These are phyloP conservation scores for Zaprionus vittiger DNA, from an alignment of 1,140 invertebrate genomes.

Conservation along the genomic window DNA sequence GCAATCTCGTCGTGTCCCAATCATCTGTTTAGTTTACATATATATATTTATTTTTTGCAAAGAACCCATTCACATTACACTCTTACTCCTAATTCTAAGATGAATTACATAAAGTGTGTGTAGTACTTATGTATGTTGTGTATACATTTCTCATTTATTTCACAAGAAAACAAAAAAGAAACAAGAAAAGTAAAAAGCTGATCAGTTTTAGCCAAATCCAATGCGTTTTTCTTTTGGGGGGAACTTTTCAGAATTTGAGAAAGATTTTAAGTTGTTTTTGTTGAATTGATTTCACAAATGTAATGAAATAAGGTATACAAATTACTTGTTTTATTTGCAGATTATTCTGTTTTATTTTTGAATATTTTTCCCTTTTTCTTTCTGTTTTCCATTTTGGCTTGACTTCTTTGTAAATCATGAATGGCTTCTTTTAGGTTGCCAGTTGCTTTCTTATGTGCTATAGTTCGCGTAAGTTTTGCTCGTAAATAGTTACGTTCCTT, in stretches of 20 bases:
- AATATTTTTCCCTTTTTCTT: background rate
- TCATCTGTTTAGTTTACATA: conserved; percentile 69
- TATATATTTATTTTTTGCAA: conserved; percentile 73
- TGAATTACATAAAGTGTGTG: conserved; percentile 77
- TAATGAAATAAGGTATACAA: background rate
- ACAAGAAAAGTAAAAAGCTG: background rate
- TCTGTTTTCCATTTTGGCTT: background rate
- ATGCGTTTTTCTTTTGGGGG: background rate
- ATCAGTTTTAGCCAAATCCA: conserved; percentile 1
- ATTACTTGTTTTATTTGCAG: background rate
- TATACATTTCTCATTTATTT: conserved; percentile 73
- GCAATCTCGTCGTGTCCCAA: conserved; percentile 3
- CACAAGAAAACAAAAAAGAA: conserved; percentile 13
- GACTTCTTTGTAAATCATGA: background rate
- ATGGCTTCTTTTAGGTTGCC: background rate
- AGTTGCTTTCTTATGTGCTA: background rate
- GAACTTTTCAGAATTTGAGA: background rate
- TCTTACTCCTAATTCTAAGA: conserved; percentile 63
- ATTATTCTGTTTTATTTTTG: background rate
- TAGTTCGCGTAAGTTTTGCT: conserved; percentile 27
- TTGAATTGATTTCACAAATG: background rate
- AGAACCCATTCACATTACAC: conserved; percentile 66
- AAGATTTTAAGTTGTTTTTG: background rate
- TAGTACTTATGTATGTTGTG: conserved; percentile 78
- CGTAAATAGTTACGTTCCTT: conserved; percentile 45